Evolutionary conservation across 2,797 vertebrate species (phyloP), one percentile per base, ranked within the genome.

Genomic region (Manis javanica): DNA sequence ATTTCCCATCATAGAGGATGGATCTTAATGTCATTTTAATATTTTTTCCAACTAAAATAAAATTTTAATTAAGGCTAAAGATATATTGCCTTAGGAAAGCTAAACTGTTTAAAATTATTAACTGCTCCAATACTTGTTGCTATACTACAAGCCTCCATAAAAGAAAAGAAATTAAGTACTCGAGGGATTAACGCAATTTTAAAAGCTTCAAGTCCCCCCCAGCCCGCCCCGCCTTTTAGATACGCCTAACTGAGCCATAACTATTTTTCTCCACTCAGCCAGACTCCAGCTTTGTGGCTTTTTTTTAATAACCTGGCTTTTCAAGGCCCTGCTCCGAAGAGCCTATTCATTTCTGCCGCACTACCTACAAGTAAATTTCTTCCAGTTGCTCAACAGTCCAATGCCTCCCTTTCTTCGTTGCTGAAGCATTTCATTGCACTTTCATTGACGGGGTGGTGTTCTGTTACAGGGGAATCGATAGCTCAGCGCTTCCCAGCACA

Each of bases 351-450:
- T 99, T 99, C 98, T 99, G 99, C 99, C 98, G 97, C 98, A 98
- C 98, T 99, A 99, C 99, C 99, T 99, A 99, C 98, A 98, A 99
- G 99, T 99, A 99, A 98, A 99, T 99, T 99, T 99, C 99, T 99
- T 99, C 99, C 99, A 99, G 99, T 99, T 99, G 99, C 99, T 99
- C 99, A 99, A 99, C 99, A 99, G 98, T 98, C 99, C 98, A 99
- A 99, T 99, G 99, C 99, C 99, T 99, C 99, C 98, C 98, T 98
- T 99, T 99, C 99, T 99, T 99, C 98, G 98, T 98, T 99, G 99
- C 99, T 99, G 99, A 99, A 99, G 99, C 99, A 99, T 99, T 99
- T 99, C 99, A 99, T 99, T 99, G 99, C 99, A 98, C 98, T 99
- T 99, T 99, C 99, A 99, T 99, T 99, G 99, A 99, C 98, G 99